A percentile compares a stretch with the other conserved stretches of the same genome.
Evolutionary conservation across 1,140 invertebrate genomes (phyloP).

Genomic region (Zeugodacus cucurbitae): DNA sequence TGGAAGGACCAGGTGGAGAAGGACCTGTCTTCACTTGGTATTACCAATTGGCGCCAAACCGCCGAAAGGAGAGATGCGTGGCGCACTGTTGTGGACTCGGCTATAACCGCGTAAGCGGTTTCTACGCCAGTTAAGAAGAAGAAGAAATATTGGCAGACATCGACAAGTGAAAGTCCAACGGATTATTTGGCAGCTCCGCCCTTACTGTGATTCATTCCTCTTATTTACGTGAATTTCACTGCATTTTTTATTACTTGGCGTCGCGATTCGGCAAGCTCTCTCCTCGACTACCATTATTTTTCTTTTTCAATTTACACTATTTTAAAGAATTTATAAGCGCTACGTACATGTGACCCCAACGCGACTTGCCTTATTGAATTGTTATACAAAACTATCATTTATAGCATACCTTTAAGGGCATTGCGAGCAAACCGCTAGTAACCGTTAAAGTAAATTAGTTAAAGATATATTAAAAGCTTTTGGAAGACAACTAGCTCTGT

Average conservation of each 20-base stretch:
- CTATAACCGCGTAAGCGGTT: too few relatives aligned
- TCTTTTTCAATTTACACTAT: not conserved
- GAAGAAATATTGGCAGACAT: not conserved
- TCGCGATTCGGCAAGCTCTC: not conserved
- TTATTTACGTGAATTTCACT: not conserved
- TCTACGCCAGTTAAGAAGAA: too few relatives aligned
- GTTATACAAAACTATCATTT: not conserved
- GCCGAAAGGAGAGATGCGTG: too few relatives aligned
- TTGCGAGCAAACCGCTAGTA: not conserved
- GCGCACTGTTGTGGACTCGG: too few relatives aligned
- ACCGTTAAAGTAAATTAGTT: not conserved
- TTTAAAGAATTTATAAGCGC: not conserved
- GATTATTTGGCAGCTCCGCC: not conserved
- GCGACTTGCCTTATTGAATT: not conserved
- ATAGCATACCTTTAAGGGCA: not conserved
- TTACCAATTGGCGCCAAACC: too few relatives aligned
- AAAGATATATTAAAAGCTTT: not conserved
- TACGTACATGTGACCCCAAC: not conserved
- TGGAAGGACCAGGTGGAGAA: too few relatives aligned
- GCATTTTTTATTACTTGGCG: not conserved
- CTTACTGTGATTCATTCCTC: not conserved
- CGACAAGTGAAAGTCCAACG: conserved; percentile 4
- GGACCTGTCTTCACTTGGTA: too few relatives aligned
- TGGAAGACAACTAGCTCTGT: not conserved
- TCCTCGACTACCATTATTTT: not conserved